Percentiles rank a stretch among this genome's conserved stretches.
Conservation (phyloP, 2,797 vertebrate genomes). For the Falco naumanni region DNA sequence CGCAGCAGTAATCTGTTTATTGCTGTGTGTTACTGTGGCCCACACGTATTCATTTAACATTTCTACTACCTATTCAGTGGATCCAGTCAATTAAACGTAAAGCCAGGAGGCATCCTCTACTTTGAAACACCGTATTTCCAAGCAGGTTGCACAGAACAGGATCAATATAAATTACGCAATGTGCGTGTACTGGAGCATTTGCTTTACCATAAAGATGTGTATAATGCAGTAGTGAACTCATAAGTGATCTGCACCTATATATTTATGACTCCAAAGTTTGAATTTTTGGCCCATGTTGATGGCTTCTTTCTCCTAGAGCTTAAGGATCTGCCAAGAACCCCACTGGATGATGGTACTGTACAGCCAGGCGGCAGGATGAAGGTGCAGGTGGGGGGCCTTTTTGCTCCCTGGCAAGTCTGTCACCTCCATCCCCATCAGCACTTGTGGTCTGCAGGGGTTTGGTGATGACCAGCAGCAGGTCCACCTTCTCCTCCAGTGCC, state of each 20-base stretch:
- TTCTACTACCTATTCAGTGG: not conserved
- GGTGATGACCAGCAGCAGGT: not conserved
- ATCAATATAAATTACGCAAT: not conserved
- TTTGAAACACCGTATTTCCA: not conserved
- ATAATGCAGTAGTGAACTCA: not conserved
- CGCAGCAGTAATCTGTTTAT: not conserved
- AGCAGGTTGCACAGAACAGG: not conserved
- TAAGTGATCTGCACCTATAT: not conserved
- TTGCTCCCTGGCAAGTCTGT: not conserved
- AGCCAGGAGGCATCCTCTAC: not conserved
- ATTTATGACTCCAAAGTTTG: not conserved
- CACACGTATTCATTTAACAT: not conserved
- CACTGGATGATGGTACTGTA: not conserved
- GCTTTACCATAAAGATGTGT: not conserved
- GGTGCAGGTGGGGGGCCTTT: not conserved
- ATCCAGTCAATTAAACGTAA: not conserved
- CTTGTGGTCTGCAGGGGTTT: not conserved
- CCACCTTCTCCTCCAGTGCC: not conserved
- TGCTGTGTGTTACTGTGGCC: not conserved
- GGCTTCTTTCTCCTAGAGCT: not conserved
- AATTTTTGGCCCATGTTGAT: not conserved
- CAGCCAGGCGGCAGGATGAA: not conserved
- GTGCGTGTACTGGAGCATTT: not conserved
- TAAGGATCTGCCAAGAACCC: not conserved
- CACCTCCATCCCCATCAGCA: not conserved